Conservation (phyloP, 2,888 invertebrate genomes). For the Oscheius sp. region DNA sequence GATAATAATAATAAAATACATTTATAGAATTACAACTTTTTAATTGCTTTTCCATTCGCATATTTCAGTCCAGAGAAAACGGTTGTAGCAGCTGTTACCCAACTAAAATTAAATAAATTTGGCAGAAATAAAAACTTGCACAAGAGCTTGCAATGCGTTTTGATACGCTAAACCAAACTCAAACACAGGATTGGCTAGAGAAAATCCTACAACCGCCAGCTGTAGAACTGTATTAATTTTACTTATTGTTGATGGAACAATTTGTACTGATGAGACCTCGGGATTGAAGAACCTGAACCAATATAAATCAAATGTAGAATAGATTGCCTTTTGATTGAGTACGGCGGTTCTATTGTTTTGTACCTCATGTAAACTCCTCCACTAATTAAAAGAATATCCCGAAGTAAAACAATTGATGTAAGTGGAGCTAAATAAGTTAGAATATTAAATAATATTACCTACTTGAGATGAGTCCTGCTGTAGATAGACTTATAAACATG, state of each 20-base stretch:
- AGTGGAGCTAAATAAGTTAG: constrained; percentile 70
- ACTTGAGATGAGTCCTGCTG: constrained; percentile 84
- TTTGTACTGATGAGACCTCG: constrained; percentile 67
- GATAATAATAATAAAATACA: neutral
- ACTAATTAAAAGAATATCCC: constrained; percentile 83
- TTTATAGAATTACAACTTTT: constrained; percentile 32
- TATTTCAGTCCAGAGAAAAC: constrained; percentile 67
- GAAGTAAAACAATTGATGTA: constrained; percentile 83
- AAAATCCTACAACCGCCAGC: constrained; percentile 83
- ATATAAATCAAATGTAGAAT: neutral
- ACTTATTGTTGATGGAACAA: constrained; percentile 89
- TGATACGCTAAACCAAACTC: constrained; percentile 77
- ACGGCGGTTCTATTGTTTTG: constrained; percentile 47
- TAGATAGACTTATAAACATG: constrained; percentile 85
- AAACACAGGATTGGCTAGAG: constrained; percentile 91
- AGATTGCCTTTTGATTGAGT: constrained; percentile 33
- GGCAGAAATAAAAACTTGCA: constrained; percentile 72
- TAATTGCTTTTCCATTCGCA: constrained; percentile 62
- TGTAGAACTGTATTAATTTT: constrained; percentile 90
- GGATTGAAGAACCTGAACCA: constrained; percentile 62
- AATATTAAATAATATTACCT: constrained; percentile 35
- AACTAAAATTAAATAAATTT: constrained; percentile 34
- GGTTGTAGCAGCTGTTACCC: constrained; percentile 62
- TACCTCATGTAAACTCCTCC: constrained; percentile 85
- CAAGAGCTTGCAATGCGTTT: constrained; percentile 77